Conservation (phyloP, 1,140 invertebrate genomes). For the Brachionus angularis region DNA sequence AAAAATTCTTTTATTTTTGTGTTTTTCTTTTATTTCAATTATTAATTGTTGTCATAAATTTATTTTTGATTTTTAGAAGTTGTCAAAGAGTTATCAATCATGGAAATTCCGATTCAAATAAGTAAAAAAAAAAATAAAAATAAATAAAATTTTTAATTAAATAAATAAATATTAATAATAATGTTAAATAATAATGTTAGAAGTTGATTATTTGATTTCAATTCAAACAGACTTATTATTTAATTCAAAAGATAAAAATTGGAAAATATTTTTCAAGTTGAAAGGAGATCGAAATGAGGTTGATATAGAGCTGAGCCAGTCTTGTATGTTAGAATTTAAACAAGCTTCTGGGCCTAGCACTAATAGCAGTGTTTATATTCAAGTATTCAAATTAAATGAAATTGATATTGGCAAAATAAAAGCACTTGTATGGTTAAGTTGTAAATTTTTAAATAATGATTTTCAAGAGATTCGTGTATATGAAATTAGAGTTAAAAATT, state of each 20-base stretch:
- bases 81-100: no score
- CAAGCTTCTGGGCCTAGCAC: not conserved
- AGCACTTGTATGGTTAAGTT: not conserved
- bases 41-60: no score
- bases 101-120: no score
- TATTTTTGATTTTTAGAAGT: no score
- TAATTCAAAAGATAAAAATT: not conserved
- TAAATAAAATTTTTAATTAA: no score
- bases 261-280: not conserved
- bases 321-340: not conserved
- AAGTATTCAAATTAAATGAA: conserved; percentile 5
- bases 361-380: not conserved
- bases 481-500: not conserved
- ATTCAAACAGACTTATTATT: not conserved
- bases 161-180: no score
- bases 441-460: not conserved
- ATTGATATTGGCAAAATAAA: conserved; percentile 7
- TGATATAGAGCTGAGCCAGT: not conserved
- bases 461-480: not conserved
- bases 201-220: conserved; percentile 13
- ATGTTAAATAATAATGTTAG: no score
- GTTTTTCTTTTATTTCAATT: no score
- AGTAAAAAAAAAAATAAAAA: no score
- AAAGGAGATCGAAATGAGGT: conserved; percentile 12
- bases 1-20: no score